Evolutionary conservation across 2,888 invertebrate species (phyloP), one percentile per base, ranked within the genome.

Genomic region (Watsonalla cultraria): DNA sequence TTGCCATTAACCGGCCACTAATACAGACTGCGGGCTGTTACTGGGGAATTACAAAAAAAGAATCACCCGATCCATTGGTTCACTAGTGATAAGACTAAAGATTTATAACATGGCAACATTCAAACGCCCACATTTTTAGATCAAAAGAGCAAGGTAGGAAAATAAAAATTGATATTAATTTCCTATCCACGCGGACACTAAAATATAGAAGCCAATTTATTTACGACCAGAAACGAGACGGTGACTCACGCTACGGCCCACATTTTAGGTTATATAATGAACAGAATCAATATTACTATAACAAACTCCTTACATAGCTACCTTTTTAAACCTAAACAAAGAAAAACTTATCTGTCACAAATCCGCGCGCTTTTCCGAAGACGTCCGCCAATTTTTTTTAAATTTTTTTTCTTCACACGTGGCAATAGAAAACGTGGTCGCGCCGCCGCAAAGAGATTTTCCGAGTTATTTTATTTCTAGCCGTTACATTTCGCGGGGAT

Each of bases 401-500:
- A 35, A 46, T 51, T 15, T 58, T 61, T 60, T 58, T 60, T 54
- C 54, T 57, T 57, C 54, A 66, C 80, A 76, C 74, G 81, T 78
- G 80, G 70, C 63, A 51, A 58, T 55, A 61, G 64, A 64, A 67
- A 75, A 61, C 66, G 73, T 69, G 68, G 65, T 57, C 61, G 60
- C 58, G 59, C 70, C 62, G 68, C 56, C 62, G 70, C 60, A 57
- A 62, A 59, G 65, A 61, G 66, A 73, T 78, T 79, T 73, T 73
- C 75, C 70, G 68, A 64, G 69, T 71, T 75, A 77, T 76, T 80
- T 84, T 84, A 84, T 84, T 83, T 80, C 72, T 75, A 76, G 80
- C 72, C 74, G 78, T 70, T 75, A 81, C 83, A 84, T 82, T 83
- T 84, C 74, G 78, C 77, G 68, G 57, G 65, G 47, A 58, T 11